Evolutionary conservation across 92 coral and sea anemone genomes (phyloP), one percentile per base, ranked within the genome.

Genomic region (Muricea muricata): DNA sequence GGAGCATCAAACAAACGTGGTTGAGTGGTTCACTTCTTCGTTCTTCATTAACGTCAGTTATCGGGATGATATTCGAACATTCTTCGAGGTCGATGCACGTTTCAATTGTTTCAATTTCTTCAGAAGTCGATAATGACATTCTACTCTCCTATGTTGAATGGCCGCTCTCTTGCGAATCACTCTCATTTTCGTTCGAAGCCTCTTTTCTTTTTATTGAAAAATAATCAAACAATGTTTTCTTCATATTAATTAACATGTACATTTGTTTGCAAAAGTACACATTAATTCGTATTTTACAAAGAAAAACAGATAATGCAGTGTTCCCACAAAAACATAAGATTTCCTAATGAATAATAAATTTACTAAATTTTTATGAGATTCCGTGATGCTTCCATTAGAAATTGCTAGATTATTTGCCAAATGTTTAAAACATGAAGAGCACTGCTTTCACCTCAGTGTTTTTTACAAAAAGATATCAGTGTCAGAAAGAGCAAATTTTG

Each of bases 131-230:
- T 17, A 29, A 23, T 15, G 68, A n/a, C n/a, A n/a, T n/a, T n/a
- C n/a, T 31, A 60, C 68, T 60, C 26, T 60, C 68, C 68, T 23
- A 31, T 0, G 68, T 4, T 60, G 32, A 60, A 29, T 60, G 34
- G 4, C 13, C 68, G 32, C 26, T 60, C 68, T 34, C 68, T 60
- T 60, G 68, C 68, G 34, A 60, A 60, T 60, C 68, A 25, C 68
- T 21, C 26, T 60, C 68, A 60, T 60, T 60, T 60, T 60, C 68
- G 68, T 28, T 60, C 32, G 32, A 23, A 11, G 37, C 32, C 33
- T 60, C 68, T 34, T 60, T 60, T 60, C 29, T 31, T 60, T 60
- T 60, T 60, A 12, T 60, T 60, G 68, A 60, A 60, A 60, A 60
- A 60, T 24, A 60, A 29, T 60, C 68, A 2, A 60, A 60, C 26